Evolutionary conservation across 2,888 invertebrate genomes (phyloP).

Genomic region (Chrysina gloriosa): DNA sequence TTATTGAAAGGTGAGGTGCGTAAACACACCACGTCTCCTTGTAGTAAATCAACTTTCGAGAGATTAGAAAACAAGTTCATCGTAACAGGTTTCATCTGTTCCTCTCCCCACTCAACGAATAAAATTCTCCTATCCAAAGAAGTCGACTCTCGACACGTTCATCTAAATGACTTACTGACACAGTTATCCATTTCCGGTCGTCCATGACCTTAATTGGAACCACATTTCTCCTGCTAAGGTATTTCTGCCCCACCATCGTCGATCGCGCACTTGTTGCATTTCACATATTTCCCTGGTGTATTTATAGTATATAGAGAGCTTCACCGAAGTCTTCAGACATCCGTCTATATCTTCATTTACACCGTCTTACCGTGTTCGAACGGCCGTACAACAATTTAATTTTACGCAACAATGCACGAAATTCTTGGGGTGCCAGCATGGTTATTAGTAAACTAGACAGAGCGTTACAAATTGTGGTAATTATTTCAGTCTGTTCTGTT

Average conservation of each 20-base stretch:
- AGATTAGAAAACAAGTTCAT: constrained; percentile 38
- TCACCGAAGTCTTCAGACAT: background rate
- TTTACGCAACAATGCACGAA: background rate
- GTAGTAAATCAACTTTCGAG: constrained; percentile 39
- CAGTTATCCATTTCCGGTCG: constrained; percentile 57
- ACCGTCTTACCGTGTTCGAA: background rate
- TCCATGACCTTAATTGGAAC: constrained; percentile 54
- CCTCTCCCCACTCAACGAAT: constrained; percentile 14
- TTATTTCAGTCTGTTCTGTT: background rate
- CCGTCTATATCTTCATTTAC: background rate
- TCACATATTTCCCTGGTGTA: constrained; percentile 6
- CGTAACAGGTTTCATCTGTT: constrained; percentile 25
- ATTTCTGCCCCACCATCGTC: constrained; percentile 42
- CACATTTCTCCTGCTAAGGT: constrained; percentile 48
- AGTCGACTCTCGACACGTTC: constrained; percentile 47
- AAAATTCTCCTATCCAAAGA: constrained; percentile 13
- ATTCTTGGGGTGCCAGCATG: background rate
- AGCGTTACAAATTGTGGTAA: constrained; percentile 1
- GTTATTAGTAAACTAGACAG: background rate
- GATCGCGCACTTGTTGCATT: constrained; percentile 37
- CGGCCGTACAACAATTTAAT: background rate
- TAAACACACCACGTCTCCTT: background rate
- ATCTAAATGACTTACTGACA: constrained; percentile 60
- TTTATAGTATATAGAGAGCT: background rate
- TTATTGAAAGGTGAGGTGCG: background rate